These are phyloP conservation scores for Otocyon megalotis DNA, from an alignment of 2,113 vertebrate species.

Conservation along the genomic window DNA sequence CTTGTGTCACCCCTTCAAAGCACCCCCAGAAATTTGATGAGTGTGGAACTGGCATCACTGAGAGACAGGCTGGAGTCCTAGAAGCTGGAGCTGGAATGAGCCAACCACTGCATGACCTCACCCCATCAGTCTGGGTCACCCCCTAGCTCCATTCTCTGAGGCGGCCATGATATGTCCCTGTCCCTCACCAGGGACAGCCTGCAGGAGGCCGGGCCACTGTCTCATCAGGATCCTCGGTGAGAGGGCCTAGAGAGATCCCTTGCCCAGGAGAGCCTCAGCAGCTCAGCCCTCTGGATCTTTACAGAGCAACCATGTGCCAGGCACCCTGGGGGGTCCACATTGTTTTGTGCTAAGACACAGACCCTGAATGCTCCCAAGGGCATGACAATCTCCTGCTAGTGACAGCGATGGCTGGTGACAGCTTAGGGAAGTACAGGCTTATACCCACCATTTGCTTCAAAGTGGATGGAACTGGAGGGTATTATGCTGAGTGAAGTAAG, in stretches of 20 bases:
- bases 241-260: neutral
- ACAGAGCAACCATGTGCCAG: too few relatives aligned
- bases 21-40: neutral
- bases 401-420: neutral
- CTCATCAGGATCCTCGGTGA: neutral
- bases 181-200: too few relatives aligned
- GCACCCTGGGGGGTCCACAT: neutral
- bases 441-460: too few relatives aligned
- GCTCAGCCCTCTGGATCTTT: neutral
- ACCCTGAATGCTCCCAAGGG: neutral
- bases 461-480: too few relatives aligned
- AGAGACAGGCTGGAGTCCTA: constrained; percentile 11
- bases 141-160: neutral
- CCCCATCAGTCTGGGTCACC: neutral
- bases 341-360: neutral
- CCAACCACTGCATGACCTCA: neutral
- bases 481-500: too few relatives aligned
- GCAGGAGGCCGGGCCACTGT: neutral
- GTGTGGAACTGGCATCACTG: neutral
- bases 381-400: neutral
- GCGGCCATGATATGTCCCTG: neutral
- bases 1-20: constrained; percentile 39
- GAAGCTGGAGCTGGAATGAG: neutral
- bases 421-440: neutral
- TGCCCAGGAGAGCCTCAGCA: neutral